Percentiles rank a stretch among this genome's conserved stretches.
phyloP scores from a whole-genome alignment of 2,113 vertebrate species.

The Dendrocopos noguchii region DNA sequence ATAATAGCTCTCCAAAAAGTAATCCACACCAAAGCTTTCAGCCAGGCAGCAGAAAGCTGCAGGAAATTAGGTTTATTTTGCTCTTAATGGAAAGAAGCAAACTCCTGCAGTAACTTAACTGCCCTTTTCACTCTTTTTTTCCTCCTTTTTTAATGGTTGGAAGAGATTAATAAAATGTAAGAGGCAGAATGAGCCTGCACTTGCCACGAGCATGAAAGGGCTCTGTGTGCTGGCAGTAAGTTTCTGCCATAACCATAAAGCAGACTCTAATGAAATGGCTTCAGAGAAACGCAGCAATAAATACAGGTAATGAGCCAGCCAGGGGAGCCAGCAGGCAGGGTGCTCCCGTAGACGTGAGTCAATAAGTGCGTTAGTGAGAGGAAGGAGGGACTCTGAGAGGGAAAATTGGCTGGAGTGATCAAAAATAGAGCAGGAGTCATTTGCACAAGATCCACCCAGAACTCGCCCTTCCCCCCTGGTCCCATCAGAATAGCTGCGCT shows the following conservation, averaged over 20 bases:
- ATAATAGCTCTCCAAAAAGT: conserved; percentile 46
- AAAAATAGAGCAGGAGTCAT: background rate
- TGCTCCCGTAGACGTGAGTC: conserved; percentile 33
- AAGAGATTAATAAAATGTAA: conserved; percentile 41
- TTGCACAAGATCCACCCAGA: background rate
- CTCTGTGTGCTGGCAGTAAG: background rate
- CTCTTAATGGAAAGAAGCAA: conserved; percentile 32
- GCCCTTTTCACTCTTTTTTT: background rate
- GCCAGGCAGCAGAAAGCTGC: conserved; percentile 28
- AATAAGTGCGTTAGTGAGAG: background rate
- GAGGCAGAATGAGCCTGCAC: background rate
- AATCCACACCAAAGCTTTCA: conserved; percentile 39
- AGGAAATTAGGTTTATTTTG: conserved; percentile 58
- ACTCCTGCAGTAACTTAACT: background rate
- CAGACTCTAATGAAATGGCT: conserved; percentile 50
- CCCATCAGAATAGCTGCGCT: background rate
- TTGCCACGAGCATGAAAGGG: conserved; percentile 5
- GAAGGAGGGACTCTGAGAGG: background rate
- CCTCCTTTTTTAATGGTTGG: conserved; percentile 9
- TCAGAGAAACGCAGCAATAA: conserved; percentile 49
- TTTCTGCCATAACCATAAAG: conserved; percentile 29
- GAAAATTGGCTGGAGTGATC: background rate
- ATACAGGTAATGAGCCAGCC: conserved; percentile 19
- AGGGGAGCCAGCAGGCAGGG: conserved; percentile 33
- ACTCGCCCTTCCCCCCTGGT: background rate